Conservation (phyloP, 2,113 vertebrate species). For the Pipa parva region DNA sequence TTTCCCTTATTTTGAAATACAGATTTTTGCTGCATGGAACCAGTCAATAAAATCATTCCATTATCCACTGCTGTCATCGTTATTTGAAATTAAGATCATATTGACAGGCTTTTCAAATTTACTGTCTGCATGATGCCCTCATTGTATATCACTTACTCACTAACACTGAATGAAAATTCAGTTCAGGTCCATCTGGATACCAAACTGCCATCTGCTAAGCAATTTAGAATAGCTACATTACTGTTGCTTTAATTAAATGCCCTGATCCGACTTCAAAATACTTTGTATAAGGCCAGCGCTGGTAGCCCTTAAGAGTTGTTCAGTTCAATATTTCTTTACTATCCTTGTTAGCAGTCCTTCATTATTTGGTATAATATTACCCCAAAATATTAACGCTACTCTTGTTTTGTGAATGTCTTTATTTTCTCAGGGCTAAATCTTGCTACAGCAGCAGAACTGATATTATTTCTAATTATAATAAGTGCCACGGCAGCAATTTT, state of each 20-base stretch:
- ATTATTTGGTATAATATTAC: background rate
- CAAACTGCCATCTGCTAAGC: conserved; percentile 37
- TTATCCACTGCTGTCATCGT: conserved; percentile 2
- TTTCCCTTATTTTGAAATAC: background rate
- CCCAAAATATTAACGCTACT: background rate
- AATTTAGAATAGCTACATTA: conserved; percentile 32
- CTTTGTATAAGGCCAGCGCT: background rate
- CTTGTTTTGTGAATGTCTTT: background rate
- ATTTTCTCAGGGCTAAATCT: background rate
- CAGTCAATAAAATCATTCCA: conserved; percentile 28
- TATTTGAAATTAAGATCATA: conserved; percentile 37
- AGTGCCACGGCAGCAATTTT: conserved; percentile 9
- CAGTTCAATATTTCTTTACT: background rate
- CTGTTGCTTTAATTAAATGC: conserved; percentile 32
- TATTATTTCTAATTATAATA: conserved; percentile 22
- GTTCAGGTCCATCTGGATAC: conserved; percentile 33
- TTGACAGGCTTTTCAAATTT: conserved; percentile 35
- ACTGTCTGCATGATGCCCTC: conserved; percentile 14
- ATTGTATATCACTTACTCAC: conserved; percentile 28
- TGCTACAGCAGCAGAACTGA: conserved; percentile 20
- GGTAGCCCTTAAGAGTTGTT: background rate
- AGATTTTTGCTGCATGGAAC: background rate
- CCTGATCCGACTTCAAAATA: conserved; percentile 25
- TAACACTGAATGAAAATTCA: conserved; percentile 23
- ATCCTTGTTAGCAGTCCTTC: background rate